A percentile compares a stretch with the other conserved stretches of the same genome.
These are phyloP conservation scores for Accipiter cooperii DNA, from an alignment of 2,113 vertebrate genomes.

Conservation along the genomic window DNA sequence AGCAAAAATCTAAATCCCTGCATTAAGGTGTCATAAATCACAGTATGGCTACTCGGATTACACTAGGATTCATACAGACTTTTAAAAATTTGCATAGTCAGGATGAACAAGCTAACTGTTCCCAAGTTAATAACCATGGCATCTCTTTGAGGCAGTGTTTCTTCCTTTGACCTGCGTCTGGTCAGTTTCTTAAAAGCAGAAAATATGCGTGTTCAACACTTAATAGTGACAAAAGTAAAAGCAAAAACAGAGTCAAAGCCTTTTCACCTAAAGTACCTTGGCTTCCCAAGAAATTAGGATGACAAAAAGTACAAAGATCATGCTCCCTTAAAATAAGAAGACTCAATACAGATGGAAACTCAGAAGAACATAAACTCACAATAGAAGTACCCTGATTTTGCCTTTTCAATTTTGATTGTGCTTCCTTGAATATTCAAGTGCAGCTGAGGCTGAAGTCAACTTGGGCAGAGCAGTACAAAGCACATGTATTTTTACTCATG, in stretches of 20 bases:
- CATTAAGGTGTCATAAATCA: conserved; percentile 64
- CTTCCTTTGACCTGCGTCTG: not conserved
- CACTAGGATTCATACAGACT: conserved; percentile 32
- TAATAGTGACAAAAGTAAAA: not conserved
- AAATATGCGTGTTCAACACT: not conserved
- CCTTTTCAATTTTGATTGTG: not conserved
- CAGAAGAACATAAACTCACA: not conserved
- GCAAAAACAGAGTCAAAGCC: not conserved
- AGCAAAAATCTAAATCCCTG: conserved; percentile 68
- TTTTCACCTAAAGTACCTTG: not conserved
- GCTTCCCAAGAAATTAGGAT: not conserved
- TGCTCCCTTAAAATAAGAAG: not conserved
- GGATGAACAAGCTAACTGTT: conserved; percentile 28
- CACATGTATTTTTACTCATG: not conserved
- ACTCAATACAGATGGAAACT: not conserved
- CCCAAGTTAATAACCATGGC: not conserved
- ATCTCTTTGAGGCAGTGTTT: not conserved
- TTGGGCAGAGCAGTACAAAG: not conserved
- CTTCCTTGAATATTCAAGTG: not conserved
- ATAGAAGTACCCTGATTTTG: not conserved
- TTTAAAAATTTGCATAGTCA: conserved; percentile 50
- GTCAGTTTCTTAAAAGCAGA: not conserved
- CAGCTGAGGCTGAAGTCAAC: not conserved
- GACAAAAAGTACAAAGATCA: not conserved
- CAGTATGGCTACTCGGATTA: conserved; percentile 37